Conservation (phyloP, 1,140 invertebrate genomes). For the Bombus turneri region DNA sequence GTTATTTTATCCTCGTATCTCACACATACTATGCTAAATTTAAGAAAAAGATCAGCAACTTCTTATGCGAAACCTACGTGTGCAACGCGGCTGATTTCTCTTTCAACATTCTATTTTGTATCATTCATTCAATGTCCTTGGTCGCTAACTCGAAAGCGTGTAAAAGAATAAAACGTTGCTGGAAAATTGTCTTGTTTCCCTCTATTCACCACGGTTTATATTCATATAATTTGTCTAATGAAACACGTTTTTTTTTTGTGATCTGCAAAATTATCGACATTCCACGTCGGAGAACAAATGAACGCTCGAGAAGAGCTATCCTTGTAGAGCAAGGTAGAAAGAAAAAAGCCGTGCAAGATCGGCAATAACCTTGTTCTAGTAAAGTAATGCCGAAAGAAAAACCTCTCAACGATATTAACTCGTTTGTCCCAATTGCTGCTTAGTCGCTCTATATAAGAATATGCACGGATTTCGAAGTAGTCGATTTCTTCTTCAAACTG, state of each 20-base stretch:
- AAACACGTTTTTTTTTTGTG: background rate
- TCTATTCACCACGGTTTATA: background rate
- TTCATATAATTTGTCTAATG: background rate
- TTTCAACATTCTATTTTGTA: slow-evolving; percentile 8
- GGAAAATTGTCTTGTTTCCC: background rate
- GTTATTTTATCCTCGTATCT: background rate
- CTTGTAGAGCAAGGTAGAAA: background rate
- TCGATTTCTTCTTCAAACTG: background rate
- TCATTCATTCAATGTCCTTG: background rate
- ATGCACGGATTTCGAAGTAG: background rate
- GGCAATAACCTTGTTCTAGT: slow-evolving; percentile 28
- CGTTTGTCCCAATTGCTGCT: slow-evolving; percentile 1
- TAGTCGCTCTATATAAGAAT: slow-evolving; percentile 37
- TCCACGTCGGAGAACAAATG: background rate
- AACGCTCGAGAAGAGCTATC: background rate
- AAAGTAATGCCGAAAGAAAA: slow-evolving; percentile 20
- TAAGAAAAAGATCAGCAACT: slow-evolving; percentile 11
- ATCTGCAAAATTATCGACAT: background rate
- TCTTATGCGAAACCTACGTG: background rate
- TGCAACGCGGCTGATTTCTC: slow-evolving; percentile 19
- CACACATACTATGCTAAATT: too few relatives aligned
- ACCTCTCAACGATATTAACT: background rate
- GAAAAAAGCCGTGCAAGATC: background rate
- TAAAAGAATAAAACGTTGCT: background rate
- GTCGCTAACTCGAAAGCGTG: background rate